Evolutionary conservation across 2,113 vertebrate genomes (phyloP).

Genomic region (Ctenodactylus gundi): DNA sequence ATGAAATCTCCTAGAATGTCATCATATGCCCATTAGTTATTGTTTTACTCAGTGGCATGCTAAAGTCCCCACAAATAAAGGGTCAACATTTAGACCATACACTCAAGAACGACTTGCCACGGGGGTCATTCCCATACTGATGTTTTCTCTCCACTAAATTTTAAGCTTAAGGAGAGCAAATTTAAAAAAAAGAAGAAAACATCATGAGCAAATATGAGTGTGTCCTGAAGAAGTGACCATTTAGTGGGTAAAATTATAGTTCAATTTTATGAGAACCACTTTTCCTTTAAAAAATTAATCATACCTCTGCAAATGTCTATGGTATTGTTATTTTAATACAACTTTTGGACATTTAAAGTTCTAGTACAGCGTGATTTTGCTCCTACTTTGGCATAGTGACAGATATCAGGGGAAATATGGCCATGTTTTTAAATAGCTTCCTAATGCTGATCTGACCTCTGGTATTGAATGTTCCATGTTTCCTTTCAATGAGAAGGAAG

Average conservation of each 20-base stretch:
- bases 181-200: background rate
- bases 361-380: background rate
- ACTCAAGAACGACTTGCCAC: background rate
- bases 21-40: background rate
- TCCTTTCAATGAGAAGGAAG: constrained; percentile 58
- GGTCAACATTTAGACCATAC: background rate
- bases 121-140: background rate
- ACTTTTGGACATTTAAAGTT: background rate
- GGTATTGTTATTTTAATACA: background rate
- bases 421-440: constrained; percentile 66
- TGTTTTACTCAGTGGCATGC: background rate
- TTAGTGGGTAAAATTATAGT: background rate
- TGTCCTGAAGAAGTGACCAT: background rate
- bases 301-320: background rate
- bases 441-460: constrained; percentile 46
- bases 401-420: background rate
- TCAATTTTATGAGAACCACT: background rate
- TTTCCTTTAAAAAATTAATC: background rate
- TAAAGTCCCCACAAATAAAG: background rate
- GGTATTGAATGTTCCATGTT: constrained; percentile 39
- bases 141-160: background rate
- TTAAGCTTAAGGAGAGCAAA: background rate
- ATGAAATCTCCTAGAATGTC: background rate
- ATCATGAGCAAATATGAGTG: background rate
- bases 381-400: background rate